Evolutionary conservation across 2,888 invertebrate genomes (phyloP), one percentile per base, ranked within the genome.

Genomic region (Macrophya alboannulata): DNA sequence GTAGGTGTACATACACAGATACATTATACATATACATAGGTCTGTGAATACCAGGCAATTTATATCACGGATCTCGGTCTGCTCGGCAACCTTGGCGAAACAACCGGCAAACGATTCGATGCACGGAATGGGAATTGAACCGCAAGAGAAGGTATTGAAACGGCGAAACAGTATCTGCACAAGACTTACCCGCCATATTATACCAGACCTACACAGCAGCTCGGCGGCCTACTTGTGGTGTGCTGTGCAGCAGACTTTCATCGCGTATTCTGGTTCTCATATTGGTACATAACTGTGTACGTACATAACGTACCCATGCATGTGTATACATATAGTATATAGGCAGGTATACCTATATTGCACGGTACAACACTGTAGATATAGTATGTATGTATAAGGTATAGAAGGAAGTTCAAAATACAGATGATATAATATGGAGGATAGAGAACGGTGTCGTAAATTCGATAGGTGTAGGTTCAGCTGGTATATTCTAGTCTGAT

Each of bases 61-160:
- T 55, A 51, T 55, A 37, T n/a, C 51, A 55, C 77, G 51, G 77
- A 77, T 77, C 55, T 77, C 55, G 51, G 31, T 31, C 55, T 55
- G 31, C 77, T 77, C n/a, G 77, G 77, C 31, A 77, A 77, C 77
- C 51, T 77, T 77, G 77, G 48, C 77, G 55, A 77, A 55, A 77
- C 51, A 21, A 55, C 77, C 17, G 77, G 55, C 51, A 31, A 55
- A 31, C 77, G 77, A 77, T 77, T 37, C 77, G 55, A 77, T 51
- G 55, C 51, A 77, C 77, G 77, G 51, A 77, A 77, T 77, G 48
- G 77, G 55, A 77, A 77, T 77, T 31, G 37, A 77, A 55, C 55
- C 55, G 77, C 81, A 37, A 62, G 43, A 81, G 81, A 59, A 59
- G 31, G 81, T 81, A 51, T 62, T 40, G 55, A 77, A 55, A 55